Conservation (phyloP, 2,888 invertebrate genomes). For the Nemotelus pantherinus region DNA sequence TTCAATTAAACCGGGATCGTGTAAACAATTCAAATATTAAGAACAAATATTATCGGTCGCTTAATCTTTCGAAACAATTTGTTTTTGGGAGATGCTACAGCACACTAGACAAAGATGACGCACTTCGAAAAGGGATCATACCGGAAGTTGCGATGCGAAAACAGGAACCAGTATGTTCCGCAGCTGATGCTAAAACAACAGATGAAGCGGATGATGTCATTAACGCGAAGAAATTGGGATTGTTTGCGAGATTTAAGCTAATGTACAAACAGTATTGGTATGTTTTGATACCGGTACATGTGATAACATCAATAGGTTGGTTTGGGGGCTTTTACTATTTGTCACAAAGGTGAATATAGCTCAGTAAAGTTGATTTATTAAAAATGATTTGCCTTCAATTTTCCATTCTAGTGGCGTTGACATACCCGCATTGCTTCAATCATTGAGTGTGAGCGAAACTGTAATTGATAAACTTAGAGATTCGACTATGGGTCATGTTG, state of each 20-base stretch:
- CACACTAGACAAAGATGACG: not conserved
- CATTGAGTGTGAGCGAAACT: constrained; percentile 79
- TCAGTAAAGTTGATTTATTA: not conserved
- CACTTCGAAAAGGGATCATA: constrained; percentile 11
- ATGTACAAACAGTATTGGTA: constrained; percentile 98
- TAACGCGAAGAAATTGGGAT: constrained; percentile 66
- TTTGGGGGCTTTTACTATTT: constrained; percentile 86
- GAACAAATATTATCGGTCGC: not conserved
- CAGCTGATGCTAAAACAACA: not conserved
- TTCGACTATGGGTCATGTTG: constrained; percentile 87
- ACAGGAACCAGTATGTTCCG: not conserved
- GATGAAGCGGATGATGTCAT: not conserved
- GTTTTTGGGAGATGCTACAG: not conserved
- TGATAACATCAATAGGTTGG: constrained; percentile 89
- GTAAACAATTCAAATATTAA: not conserved
- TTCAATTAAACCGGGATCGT: not conserved
- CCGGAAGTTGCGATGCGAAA: not conserved
- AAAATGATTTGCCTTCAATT: not conserved
- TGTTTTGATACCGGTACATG: constrained; percentile 92
- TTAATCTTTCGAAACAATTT: not conserved
- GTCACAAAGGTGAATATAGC: constrained; percentile 75
- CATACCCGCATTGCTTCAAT: constrained; percentile 80
- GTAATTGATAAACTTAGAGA: constrained; percentile 79
- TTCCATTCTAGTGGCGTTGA: constrained; percentile 83
- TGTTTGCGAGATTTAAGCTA: constrained; percentile 85